Evolutionary conservation across 2,797 vertebrate species (phyloP).

Genomic region (Meriones psammophilus): DNA sequence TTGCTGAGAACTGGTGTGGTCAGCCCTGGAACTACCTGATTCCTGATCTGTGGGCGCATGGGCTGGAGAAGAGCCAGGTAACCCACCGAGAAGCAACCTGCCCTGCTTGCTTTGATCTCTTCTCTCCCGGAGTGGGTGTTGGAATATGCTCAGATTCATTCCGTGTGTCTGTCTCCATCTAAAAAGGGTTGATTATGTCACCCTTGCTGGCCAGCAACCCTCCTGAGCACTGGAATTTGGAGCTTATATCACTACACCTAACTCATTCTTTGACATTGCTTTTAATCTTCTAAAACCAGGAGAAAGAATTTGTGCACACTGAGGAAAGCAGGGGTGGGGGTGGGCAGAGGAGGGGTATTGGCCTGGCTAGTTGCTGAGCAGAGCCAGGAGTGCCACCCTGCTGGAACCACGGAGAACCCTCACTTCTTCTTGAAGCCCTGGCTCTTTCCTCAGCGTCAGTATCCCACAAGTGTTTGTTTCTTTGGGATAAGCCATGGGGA

Average conservation of each 20-base stretch:
- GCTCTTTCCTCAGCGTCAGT: not conserved
- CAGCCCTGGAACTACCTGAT: not conserved
- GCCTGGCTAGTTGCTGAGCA: slow-evolving; percentile 1
- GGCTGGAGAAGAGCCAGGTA: not conserved
- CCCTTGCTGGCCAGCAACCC: too few relatives aligned
- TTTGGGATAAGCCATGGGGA: not conserved
- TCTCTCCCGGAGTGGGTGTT: not conserved
- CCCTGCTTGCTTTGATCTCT: not conserved
- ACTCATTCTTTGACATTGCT: not conserved
- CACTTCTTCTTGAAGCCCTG: not conserved
- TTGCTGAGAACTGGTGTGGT: not conserved
- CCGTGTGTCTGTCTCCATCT: not conserved
- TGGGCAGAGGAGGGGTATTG: not conserved
- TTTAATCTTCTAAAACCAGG: not conserved
- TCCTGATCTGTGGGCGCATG: not conserved
- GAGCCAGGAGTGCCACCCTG: not conserved
- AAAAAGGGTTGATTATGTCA: not conserved
- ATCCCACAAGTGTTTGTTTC: not conserved
- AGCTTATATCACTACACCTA: not conserved
- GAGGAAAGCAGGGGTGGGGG: too few relatives aligned
- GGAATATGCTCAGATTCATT: not conserved
- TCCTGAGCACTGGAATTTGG: not conserved
- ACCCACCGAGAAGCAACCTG: not conserved
- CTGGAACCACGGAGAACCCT: not conserved
- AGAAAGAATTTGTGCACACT: not conserved